phyloP scores from a whole-genome alignment of 2,113 vertebrate species.

The Sardina pilchardus region DNA sequence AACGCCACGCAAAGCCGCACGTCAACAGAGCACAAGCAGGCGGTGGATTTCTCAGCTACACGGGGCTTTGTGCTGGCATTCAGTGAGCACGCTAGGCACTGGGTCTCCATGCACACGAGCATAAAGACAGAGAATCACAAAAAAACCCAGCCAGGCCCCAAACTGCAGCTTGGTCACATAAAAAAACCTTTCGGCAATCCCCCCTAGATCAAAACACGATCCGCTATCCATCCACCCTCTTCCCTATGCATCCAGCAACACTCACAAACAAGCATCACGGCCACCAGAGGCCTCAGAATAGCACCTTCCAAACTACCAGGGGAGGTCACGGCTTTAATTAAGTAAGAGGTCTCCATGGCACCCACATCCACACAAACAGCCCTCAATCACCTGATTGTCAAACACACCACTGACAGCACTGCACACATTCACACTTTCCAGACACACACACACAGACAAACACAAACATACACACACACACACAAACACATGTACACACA shows the following conservation, averaged over 20 bases:
- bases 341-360: constrained; percentile 14
- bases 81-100: not conserved
- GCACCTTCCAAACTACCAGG: constrained; percentile 23
- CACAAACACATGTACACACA: too few relatives aligned
- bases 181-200: not conserved
- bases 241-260: not conserved
- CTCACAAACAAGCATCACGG: not conserved
- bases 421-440: not conserved
- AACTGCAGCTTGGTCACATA: not conserved
- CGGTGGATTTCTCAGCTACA: not conserved
- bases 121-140: not conserved
- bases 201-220: not conserved
- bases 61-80: not conserved
- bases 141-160: not conserved
- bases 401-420: not conserved
- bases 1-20: not conserved
- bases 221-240: not conserved
- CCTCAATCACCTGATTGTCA: not conserved
- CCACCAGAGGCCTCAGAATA: constrained; percentile 26
- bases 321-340: constrained; percentile 35
- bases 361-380: constrained; percentile 24
- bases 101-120: not conserved
- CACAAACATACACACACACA: not conserved
- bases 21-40: not conserved
- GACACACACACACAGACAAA: not conserved